phyloP scores from a whole-genome alignment of 2,797 vertebrate genomes.

The Adrianichthys oophorus region DNA sequence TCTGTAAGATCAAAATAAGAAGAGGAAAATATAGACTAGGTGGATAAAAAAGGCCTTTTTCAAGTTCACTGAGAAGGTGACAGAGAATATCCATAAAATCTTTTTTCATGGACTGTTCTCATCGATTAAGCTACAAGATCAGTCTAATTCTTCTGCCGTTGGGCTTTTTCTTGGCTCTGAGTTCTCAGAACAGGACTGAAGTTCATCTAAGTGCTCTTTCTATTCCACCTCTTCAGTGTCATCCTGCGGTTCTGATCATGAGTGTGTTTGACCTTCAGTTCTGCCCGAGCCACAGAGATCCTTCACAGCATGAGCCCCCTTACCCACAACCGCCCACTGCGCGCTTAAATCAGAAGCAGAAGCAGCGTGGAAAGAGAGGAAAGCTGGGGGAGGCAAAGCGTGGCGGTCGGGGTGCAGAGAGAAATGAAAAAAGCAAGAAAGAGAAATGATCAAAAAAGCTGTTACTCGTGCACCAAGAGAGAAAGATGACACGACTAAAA shows the following conservation, averaged over 20 bases:
- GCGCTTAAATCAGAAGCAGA: constrained; percentile 68
- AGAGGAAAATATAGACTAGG: constrained; percentile 22
- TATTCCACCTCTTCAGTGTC: constrained; percentile 51
- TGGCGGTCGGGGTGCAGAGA: constrained; percentile 15
- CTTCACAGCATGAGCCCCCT: constrained; percentile 68
- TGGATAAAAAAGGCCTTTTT: constrained; percentile 20
- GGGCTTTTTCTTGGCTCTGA: no score
- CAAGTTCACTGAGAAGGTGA: constrained; percentile 4
- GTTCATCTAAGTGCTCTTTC: constrained; percentile 37
- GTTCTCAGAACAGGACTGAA: constrained; percentile 19
- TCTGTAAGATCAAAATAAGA: constrained; percentile 45
- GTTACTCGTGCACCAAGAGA: constrained; percentile 11
- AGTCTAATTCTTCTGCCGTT: no score
- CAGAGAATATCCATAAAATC: neutral
- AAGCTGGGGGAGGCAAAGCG: constrained; percentile 39
- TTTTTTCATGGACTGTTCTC: neutral
- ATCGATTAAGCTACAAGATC: neutral
- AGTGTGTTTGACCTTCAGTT: constrained; percentile 77
- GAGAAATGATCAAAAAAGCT: constrained; percentile 49
- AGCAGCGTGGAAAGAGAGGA: constrained; percentile 42
- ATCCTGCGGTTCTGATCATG: constrained; percentile 62
- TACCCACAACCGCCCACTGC: constrained; percentile 68
- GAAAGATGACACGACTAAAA: neutral
- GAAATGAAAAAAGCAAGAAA: constrained; percentile 28
- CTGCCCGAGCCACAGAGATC: constrained; percentile 69